phyloP scores from a whole-genome alignment of 2,797 vertebrate species.

The Cottoperca gobio region DNA sequence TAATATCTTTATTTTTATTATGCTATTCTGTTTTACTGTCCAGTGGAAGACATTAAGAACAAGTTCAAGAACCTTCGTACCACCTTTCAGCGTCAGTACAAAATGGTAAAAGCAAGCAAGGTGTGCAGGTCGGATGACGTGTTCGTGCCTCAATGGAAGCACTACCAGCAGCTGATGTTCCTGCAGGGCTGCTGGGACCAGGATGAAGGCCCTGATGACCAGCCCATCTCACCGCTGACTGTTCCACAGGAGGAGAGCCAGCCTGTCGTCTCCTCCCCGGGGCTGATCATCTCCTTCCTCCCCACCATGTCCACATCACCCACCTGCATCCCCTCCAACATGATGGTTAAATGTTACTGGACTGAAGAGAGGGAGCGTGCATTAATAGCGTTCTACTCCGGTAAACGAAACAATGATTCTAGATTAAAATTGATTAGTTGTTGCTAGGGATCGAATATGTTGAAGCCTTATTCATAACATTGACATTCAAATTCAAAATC shows the following conservation, averaged over 20 bases:
- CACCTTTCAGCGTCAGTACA: constrained; percentile 74
- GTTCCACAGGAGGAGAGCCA: constrained; percentile 39
- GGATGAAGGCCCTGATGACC: not conserved
- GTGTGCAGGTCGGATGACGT: constrained; percentile 22
- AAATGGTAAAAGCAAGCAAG: constrained; percentile 59
- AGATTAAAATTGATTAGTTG: not conserved
- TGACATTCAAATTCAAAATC: too few relatives aligned
- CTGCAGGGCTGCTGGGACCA: constrained; percentile 66
- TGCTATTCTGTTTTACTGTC: not conserved
- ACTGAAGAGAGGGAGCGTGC: constrained; percentile 67
- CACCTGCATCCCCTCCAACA: constrained; percentile 37
- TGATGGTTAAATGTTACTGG: constrained; percentile 61
- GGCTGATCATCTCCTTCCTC: constrained; percentile 41
- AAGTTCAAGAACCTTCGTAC: constrained; percentile 78
- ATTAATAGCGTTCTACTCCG: constrained; percentile 68
- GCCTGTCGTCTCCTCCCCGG: not conserved
- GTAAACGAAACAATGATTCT: constrained; percentile 32
- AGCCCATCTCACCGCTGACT: not conserved
- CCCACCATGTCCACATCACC: constrained; percentile 20
- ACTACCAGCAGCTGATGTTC: constrained; percentile 75
- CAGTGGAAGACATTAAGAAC: constrained; percentile 75
- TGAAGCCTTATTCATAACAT: too few relatives aligned
- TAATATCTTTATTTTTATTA: too few relatives aligned
- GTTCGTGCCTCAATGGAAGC: constrained; percentile 72
- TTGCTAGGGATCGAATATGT: too few relatives aligned